A percentile compares a stretch with the other conserved stretches of the same genome.
phyloP scores from a whole-genome alignment of 2,797 vertebrate genomes.

The Stomatorhinus walkeri region DNA sequence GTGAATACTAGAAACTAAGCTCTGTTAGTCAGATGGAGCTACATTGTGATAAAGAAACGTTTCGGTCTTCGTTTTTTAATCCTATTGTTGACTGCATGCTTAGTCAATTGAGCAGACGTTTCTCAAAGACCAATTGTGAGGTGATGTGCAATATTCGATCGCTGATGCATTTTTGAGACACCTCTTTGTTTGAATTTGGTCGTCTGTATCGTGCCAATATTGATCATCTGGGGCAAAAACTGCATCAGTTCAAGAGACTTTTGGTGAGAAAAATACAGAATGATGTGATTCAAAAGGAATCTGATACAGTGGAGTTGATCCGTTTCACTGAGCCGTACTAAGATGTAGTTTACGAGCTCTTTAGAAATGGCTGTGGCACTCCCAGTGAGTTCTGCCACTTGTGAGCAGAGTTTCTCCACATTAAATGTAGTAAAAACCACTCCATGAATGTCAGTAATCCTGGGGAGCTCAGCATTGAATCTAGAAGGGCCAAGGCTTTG shows the following conservation, averaged over 20 bases:
- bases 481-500: too few relatives aligned
- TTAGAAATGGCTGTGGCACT: neutral
- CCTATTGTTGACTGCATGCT: neutral
- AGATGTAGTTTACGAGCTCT: conserved; percentile 9
- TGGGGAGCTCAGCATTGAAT: too few relatives aligned
- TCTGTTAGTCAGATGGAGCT: too few relatives aligned
- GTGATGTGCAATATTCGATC: conserved; percentile 5
- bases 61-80: neutral
- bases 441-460: too few relatives aligned
- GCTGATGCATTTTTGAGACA: neutral
- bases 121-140: conserved; percentile 15
- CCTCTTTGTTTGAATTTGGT: conserved; percentile 19
- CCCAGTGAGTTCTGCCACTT: neutral
- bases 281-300: conserved; percentile 12
- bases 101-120: neutral
- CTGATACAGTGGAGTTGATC: neutral
- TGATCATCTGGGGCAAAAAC: conserved; percentile 18
- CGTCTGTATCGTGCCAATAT: neutral
- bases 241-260: conserved; percentile 2
- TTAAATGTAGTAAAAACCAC: too few relatives aligned
- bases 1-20: neutral
- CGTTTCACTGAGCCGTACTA: neutral
- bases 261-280: conserved; percentile 18
- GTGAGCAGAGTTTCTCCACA: conserved; percentile 8
- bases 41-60: neutral